A percentile compares a stretch with the other conserved stretches of the same genome.
Conservation (phyloP, 2,113 vertebrate genomes). For the Bostrychus sinensis region DNA sequence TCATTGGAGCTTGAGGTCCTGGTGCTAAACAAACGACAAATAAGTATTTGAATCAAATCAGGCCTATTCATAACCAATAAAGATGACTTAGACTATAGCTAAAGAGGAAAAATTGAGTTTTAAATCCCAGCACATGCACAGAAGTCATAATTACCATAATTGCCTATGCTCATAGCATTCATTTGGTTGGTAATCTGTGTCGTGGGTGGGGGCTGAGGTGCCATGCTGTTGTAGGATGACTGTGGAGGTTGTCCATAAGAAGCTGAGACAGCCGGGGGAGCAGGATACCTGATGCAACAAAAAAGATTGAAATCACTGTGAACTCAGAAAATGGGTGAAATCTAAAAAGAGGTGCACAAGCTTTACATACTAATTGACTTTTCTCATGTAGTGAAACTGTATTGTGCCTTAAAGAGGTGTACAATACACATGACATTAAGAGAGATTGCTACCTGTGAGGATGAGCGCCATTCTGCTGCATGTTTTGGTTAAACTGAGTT, state of each 20-base stretch:
- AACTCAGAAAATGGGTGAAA: no score
- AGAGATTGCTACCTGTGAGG: constrained; percentile 78
- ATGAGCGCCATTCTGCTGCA: constrained; percentile 82
- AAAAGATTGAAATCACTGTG: background rate
- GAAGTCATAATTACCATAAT: constrained; percentile 80
- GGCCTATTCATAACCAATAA: background rate
- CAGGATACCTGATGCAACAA: constrained; percentile 56
- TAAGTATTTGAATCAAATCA: background rate
- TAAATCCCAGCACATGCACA: background rate
- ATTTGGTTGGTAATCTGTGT: constrained; percentile 86
- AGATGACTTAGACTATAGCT: background rate
- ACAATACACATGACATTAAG: background rate
- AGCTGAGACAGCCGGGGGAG: constrained; percentile 52
- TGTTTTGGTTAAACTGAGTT: constrained; percentile 72
- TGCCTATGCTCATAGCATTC: constrained; percentile 85
- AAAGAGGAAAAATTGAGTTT: background rate
- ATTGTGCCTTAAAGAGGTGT: no score
- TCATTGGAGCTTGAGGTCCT: constrained; percentile 62
- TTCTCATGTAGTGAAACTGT: no score
- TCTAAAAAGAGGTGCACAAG: no score
- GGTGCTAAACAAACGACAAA: constrained; percentile 67
- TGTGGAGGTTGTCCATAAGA: constrained; percentile 74
- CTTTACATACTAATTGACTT: no score
- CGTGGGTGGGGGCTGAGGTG: constrained; percentile 64
- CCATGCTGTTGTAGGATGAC: constrained; percentile 72